Conservation (phyloP, 2,888 invertebrate species). For the Tachina grossa region DNA sequence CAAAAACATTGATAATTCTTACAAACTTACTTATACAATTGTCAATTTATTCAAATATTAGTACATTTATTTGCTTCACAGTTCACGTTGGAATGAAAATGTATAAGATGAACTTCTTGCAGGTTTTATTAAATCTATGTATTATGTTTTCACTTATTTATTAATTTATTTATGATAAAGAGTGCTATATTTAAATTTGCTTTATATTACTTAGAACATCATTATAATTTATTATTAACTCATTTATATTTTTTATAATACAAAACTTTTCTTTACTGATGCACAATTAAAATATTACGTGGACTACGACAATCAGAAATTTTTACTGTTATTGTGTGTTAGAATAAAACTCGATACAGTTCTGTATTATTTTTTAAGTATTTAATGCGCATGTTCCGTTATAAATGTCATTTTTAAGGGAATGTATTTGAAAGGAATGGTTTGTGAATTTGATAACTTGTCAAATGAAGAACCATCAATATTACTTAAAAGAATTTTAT, state of each 20-base stretch:
- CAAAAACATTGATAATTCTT: neutral
- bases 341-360: slow-evolving; percentile 33
- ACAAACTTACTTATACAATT: slow-evolving; percentile 27
- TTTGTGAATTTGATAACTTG: neutral
- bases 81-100: neutral
- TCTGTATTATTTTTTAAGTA: slow-evolving; percentile 38
- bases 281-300: slow-evolving; percentile 67
- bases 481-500: neutral
- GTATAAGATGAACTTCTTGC: neutral
- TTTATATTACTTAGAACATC: slow-evolving; percentile 33
- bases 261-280: slow-evolving; percentile 51
- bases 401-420: slow-evolving; percentile 48
- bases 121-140: slow-evolving; percentile 15
- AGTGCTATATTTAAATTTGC: slow-evolving; percentile 32
- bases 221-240: neutral
- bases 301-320: slow-evolving; percentile 67
- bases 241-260: slow-evolving; percentile 30
- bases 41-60: neutral
- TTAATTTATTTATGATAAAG: slow-evolving; percentile 22
- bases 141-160: neutral
- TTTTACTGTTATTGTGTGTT: slow-evolving; percentile 61
- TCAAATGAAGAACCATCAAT: neutral
- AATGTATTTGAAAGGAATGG: neutral
- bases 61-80: neutral
- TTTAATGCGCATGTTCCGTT: slow-evolving; percentile 50